These are phyloP conservation scores for Cnemophilus loriae DNA, from an alignment of 2,113 vertebrate genomes.

Conservation along the genomic window DNA sequence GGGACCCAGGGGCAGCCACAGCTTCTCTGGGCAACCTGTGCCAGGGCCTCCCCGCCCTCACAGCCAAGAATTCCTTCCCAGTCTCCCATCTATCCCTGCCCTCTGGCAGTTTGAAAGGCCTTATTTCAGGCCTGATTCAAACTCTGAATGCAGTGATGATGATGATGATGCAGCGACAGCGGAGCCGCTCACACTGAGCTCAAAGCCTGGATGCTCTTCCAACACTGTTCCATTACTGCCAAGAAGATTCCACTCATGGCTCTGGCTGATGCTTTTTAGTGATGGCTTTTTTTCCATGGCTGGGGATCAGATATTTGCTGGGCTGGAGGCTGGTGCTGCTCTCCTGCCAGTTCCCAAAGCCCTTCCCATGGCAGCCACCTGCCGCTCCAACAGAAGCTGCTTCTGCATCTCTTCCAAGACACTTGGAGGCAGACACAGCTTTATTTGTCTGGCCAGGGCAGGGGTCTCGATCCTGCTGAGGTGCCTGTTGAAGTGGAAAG, in stretches of 20 bases:
- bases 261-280: neutral
- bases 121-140: neutral
- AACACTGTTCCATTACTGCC: neutral
- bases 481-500: neutral
- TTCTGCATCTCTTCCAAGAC: neutral
- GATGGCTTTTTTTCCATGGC: neutral
- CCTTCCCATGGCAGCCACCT: neutral
- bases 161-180: fast-evolving
- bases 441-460: neutral
- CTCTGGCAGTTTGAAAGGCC: neutral
- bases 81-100: neutral
- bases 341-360: neutral
- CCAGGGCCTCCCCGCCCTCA: fast-evolving
- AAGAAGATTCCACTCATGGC: neutral
- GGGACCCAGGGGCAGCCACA: neutral
- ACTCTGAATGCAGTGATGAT: neutral
- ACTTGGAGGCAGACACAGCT: neutral
- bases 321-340: neutral
- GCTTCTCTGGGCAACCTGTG: fast-evolving
- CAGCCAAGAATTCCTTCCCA: fast-evolving
- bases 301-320: neutral
- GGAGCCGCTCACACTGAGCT: fast-evolving
- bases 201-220: neutral
- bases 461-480: neutral
- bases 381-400: neutral